Evolutionary conservation across 2,888 invertebrate species (phyloP).

Genomic region (Andrena praecox): DNA sequence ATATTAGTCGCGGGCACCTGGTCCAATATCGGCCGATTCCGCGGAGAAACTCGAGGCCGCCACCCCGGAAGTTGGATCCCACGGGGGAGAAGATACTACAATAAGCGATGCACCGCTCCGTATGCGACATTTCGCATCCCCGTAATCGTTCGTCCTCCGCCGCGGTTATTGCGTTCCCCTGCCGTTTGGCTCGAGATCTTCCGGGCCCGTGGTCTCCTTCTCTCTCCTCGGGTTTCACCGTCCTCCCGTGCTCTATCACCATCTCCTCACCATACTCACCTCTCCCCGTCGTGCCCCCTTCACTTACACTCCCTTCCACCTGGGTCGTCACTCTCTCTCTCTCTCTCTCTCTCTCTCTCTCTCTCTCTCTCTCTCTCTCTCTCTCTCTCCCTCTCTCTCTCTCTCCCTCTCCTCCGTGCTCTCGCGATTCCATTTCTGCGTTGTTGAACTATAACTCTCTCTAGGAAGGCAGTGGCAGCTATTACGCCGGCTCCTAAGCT

Average conservation of each 20-base stretch:
- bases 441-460: slow-evolving; percentile 84
- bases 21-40: slow-evolving; percentile 9
- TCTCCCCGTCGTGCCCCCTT: slow-evolving; percentile 20
- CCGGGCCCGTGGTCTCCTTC: slow-evolving; percentile 21
- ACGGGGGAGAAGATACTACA: slow-evolving; percentile 4
- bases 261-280: slow-evolving; percentile 34
- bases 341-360: slow-evolving; percentile 27
- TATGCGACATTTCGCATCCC: slow-evolving; percentile 71
- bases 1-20: neutral
- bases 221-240: slow-evolving; percentile 13
- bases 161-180: slow-evolving; percentile 73
- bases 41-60: neutral
- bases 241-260: slow-evolving; percentile 45
- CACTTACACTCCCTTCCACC: slow-evolving; percentile 38
- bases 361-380: slow-evolving; percentile 34
- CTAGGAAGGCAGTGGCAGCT: slow-evolving; percentile 82
- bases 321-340: slow-evolving; percentile 37
- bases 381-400: slow-evolving; percentile 31
- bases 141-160: slow-evolving; percentile 70
- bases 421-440: slow-evolving; percentile 79
- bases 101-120: slow-evolving; percentile 62
- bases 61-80: slow-evolving; percentile 1
- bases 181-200: slow-evolving; percentile 61
- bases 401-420: slow-evolving; percentile 56
- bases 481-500: slow-evolving; percentile 83